Evolutionary conservation across 2,888 invertebrate genomes (phyloP), one percentile per base, ranked within the genome.

Genomic region (Sesia bembeciformis): DNA sequence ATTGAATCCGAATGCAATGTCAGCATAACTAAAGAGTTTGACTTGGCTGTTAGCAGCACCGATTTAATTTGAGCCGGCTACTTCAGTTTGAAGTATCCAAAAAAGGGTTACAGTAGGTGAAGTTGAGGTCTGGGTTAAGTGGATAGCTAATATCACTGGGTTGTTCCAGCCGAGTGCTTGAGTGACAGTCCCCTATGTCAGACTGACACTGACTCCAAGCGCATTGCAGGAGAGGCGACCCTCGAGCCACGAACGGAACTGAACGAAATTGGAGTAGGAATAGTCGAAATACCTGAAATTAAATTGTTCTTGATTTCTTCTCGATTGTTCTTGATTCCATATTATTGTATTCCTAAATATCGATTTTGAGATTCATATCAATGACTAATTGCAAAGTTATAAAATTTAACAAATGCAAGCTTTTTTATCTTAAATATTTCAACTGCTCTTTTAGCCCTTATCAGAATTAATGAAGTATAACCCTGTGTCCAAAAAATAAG

Each of bases 101-200:
- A n/a, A 49, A 60, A 53, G 58, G 53, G 59, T 61, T 53, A 56
- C 53, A 49, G 52, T 55, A 56, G 63, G 67, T 63, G 65, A 65
- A 60, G 60, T 59, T 62, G 68, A 59, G 82, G 63, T 78, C 84
- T 68, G 54, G 54, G 57, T 61, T 70, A 68, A 76, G 66, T 80
- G 78, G 83, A 59, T 66, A 63, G 74, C 68, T 75, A 78, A 78
- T 81, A 76, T 77, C 79, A 78, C 78, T 78, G 78, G 77, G 72
- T 73, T 77, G 79, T 78, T 83, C 78, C 78, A 71, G 75, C 72
- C 78, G 76, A 77, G 69, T 70, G 76, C 74, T 78, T 84, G 84
- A 85, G 76, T 85, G 84, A 84, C 84, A 84, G 80, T 81, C 84
- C 84, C 84, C 77, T 71, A 77, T 76, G 79, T 71, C 74, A 72